Evolutionary conservation across 2,797 vertebrate genomes (phyloP).

Genomic region (Phrynocephalus guinanensis): DNA sequence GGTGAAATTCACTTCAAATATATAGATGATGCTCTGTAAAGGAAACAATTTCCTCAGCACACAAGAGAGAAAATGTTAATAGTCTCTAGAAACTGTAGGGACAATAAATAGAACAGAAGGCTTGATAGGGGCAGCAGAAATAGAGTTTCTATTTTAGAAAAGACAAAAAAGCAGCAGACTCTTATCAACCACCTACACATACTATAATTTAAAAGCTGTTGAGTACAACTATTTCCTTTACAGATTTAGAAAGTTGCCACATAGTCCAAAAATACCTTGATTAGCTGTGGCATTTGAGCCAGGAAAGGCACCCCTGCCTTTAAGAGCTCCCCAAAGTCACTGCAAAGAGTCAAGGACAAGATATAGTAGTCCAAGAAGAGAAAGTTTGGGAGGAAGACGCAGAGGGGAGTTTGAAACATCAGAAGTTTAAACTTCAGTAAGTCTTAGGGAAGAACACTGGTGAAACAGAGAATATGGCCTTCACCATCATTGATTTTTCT

Average conservation of each 20-base stretch:
- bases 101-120: constrained; percentile 58
- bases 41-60: constrained; percentile 39
- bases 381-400: constrained; percentile 1
- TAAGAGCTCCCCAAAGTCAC: constrained; percentile 54
- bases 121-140: constrained; percentile 52
- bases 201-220: constrained; percentile 71
- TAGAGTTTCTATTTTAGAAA: constrained; percentile 49
- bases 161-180: constrained; percentile 30
- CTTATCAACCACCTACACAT: constrained; percentile 63
- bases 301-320: constrained; percentile 62
- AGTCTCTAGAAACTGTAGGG: constrained; percentile 48
- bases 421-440: constrained; percentile 42
- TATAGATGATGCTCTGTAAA: neutral
- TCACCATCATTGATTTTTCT: constrained; percentile 22
- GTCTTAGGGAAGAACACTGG: neutral
- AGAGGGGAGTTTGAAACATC: neutral
- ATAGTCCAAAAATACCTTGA: constrained; percentile 60
- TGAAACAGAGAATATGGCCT: constrained; percentile 21
- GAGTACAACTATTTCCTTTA: constrained; percentile 59
- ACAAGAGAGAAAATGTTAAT: constrained; percentile 47
- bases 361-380: neutral
- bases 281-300: constrained; percentile 64
- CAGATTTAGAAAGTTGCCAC: constrained; percentile 58
- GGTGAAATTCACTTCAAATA: constrained; percentile 42
- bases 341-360: constrained; percentile 39